Conservation (phyloP, 2,797 vertebrate species). For the Cheirogaleus major region DNA sequence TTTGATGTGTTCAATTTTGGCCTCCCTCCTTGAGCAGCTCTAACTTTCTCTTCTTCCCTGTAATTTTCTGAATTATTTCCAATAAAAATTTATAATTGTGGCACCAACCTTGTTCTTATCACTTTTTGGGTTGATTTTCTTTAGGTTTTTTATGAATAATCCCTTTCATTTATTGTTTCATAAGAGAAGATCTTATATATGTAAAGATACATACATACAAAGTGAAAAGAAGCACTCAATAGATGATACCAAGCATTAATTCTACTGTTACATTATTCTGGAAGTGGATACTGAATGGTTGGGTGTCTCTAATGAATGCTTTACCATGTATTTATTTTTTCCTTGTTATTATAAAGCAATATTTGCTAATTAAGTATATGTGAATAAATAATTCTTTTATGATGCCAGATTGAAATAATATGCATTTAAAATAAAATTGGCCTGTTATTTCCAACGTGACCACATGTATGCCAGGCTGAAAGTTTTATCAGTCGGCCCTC, state of each 20-base stretch:
- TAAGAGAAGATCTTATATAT: background rate
- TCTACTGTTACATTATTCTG: background rate
- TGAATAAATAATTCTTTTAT: background rate
- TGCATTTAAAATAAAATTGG: background rate
- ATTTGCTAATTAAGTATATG: background rate
- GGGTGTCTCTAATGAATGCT: background rate
- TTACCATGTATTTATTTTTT: background rate
- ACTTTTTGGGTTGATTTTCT: background rate
- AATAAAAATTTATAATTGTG: background rate
- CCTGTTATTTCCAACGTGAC: slow-evolving; percentile 10
- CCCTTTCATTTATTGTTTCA: background rate
- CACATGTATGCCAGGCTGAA: background rate
- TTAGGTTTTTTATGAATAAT: background rate
- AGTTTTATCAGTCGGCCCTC: background rate
- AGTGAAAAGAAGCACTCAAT: background rate
- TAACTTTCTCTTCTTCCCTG: background rate
- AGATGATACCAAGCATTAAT: background rate
- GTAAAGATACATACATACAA: background rate
- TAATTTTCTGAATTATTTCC: background rate
- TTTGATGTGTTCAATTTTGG: background rate
- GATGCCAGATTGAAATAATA: background rate
- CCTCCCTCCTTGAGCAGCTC: background rate
- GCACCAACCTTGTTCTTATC: background rate
- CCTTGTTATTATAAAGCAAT: background rate
- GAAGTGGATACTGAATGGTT: background rate